Conservation (phyloP, 2,888 invertebrate genomes). For the Salticus scenicus region DNA sequence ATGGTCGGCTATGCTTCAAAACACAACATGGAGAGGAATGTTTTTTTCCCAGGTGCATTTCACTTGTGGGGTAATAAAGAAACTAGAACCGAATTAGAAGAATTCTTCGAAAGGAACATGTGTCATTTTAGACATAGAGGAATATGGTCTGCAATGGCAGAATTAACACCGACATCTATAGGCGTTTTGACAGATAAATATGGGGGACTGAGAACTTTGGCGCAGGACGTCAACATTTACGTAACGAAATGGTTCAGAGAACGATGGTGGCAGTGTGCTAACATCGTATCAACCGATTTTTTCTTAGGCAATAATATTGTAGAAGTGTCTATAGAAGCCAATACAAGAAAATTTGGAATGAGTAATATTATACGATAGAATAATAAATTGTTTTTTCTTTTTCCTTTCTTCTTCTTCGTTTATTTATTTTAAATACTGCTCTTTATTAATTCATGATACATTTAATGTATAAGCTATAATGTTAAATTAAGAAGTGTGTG, state of each 20-base stretch:
- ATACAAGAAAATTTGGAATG: slow-evolving; percentile 39
- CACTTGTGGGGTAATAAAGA: slow-evolving; percentile 81
- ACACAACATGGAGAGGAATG: slow-evolving; percentile 73
- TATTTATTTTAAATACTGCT: too few species aligned
- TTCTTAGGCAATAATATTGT: slow-evolving; percentile 72
- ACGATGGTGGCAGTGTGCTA: slow-evolving; percentile 70
- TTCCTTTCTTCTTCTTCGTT: too few species aligned
- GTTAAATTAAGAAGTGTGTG: too few species aligned
- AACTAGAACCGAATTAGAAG: slow-evolving; percentile 78
- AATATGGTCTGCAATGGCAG: slow-evolving; percentile 71
- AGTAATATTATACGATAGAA: slow-evolving; percentile 14
- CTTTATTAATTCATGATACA: too few species aligned
- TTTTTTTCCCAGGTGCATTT: slow-evolving; percentile 56
- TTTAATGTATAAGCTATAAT: too few species aligned
- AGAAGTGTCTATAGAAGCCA: slow-evolving; percentile 67
- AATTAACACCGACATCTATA: slow-evolving; percentile 69
- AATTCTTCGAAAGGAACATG: slow-evolving; percentile 76
- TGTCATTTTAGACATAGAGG: slow-evolving; percentile 50
- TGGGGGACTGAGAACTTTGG: slow-evolving; percentile 69
- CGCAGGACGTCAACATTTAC: slow-evolving; percentile 67
- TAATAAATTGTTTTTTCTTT: neutral
- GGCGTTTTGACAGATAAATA: slow-evolving; percentile 64
- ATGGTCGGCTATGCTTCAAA: slow-evolving; percentile 81
- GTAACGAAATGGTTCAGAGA: slow-evolving; percentile 70
- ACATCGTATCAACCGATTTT: slow-evolving; percentile 71